Conservation (phyloP, 2,888 invertebrate species). For the Drosophila borborema region DNA sequence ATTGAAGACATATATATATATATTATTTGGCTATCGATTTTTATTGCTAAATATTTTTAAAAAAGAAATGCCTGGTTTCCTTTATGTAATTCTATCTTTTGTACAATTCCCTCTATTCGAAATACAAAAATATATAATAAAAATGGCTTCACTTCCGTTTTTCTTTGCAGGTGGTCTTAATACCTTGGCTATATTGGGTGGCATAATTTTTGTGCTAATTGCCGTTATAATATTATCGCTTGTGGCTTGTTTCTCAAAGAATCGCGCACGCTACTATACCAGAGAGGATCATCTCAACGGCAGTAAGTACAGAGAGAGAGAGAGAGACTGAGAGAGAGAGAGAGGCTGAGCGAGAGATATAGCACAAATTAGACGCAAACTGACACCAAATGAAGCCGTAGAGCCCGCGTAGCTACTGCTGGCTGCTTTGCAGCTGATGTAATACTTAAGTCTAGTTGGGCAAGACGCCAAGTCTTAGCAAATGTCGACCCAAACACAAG, state of each 20-base stretch:
- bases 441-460: slow-evolving; percentile 45
- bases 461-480: slow-evolving; percentile 47
- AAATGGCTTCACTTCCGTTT: background rate
- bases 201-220: slow-evolving; percentile 84
- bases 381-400: slow-evolving; percentile 1
- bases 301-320: slow-evolving; percentile 69
- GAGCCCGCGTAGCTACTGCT: slow-evolving; percentile 8
- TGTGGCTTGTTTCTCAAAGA: slow-evolving; percentile 88
- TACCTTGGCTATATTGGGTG: slow-evolving; percentile 85
- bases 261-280: slow-evolving; percentile 91
- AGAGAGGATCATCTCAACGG: slow-evolving; percentile 88
- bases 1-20: too few relatives aligned
- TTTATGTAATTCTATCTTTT: too few relatives aligned
- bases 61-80: too few relatives aligned
- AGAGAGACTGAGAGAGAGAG: too few relatives aligned
- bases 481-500: slow-evolving; percentile 24
- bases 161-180: slow-evolving; percentile 86
- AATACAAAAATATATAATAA: background rate
- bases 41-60: too few relatives aligned
- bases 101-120: too few relatives aligned
- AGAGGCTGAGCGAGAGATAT: background rate
- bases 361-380: slow-evolving; percentile 16
- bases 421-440: background rate
- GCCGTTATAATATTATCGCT: slow-evolving; percentile 84
- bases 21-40: too few relatives aligned